Evolutionary conservation across 1,140 invertebrate genomes (phyloP).

Genomic region (Parapsyche elsis): DNA sequence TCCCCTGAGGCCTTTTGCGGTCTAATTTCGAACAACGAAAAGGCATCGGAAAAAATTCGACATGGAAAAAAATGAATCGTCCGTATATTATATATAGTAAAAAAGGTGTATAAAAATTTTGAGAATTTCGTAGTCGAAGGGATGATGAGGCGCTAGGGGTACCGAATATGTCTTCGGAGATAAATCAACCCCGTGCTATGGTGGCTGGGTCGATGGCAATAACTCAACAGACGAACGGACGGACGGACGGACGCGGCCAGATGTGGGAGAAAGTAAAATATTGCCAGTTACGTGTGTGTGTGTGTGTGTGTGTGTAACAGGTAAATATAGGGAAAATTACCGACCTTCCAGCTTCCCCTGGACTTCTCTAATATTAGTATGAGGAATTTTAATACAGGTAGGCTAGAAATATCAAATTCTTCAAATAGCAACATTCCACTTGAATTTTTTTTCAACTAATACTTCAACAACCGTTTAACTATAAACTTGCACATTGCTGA

Average conservation of each 20-base stretch:
- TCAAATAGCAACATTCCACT: too few species aligned
- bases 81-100: not conserved
- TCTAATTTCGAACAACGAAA: not conserved
- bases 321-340: conserved; percentile 48
- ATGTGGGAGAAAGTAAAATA: conserved; percentile 55
- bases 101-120: conserved; percentile 22
- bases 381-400: too few species aligned
- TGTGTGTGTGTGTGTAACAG: conserved; percentile 33
- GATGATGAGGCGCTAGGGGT: conserved; percentile 32
- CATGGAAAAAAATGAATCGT: not conserved
- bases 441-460: too few species aligned
- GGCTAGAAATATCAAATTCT: too few species aligned
- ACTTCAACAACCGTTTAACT: too few species aligned
- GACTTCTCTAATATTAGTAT: too few species aligned
- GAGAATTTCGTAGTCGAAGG: conserved; percentile 32
- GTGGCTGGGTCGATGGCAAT: conserved; percentile 37
- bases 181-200: conserved; percentile 48
- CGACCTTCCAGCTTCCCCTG: not conserved
- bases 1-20: conserved; percentile 17
- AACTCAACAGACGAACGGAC: conserved; percentile 46
- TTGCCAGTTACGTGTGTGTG: conserved; percentile 43
- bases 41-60: not conserved
- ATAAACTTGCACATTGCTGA: too few species aligned
- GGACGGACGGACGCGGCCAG: conserved; percentile 49
- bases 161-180: conserved; percentile 52